A percentile compares a stretch with the other conserved stretches of the same genome.
Conservation (phyloP, 2,888 invertebrate genomes). For the Hemistola chrysoprasaria region DNA sequence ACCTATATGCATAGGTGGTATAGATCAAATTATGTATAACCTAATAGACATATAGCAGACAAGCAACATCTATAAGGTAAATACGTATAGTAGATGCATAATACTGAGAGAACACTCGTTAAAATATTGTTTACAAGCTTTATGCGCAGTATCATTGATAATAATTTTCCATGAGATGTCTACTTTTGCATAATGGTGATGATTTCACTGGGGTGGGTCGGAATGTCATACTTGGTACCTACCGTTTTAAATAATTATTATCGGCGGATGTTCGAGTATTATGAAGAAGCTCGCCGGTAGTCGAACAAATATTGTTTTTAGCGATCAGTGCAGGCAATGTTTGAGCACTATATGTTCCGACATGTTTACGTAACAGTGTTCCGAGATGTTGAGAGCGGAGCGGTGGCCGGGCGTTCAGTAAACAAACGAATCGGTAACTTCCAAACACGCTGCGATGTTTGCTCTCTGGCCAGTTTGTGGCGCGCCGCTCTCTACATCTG, state of each 20-base stretch:
- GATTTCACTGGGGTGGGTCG: slow-evolving; percentile 26
- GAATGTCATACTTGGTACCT: slow-evolving; percentile 27
- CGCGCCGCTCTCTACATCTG: slow-evolving; percentile 42
- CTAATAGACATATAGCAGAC: slow-evolving; percentile 22
- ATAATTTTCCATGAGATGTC: slow-evolving; percentile 54
- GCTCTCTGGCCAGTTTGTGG: slow-evolving; percentile 44
- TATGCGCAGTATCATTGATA: slow-evolving; percentile 49
- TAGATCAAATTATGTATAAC: slow-evolving; percentile 15
- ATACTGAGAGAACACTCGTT: slow-evolving; percentile 39
- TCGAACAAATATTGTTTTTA: slow-evolving; percentile 77
- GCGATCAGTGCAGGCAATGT: slow-evolving; percentile 74
- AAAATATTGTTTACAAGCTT: slow-evolving; percentile 52
- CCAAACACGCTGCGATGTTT: slow-evolving; percentile 56
- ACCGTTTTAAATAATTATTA: slow-evolving; percentile 19
- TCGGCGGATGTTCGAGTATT: slow-evolving; percentile 7
- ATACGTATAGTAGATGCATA: too few relatives aligned
- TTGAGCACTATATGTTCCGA: slow-evolving; percentile 61
- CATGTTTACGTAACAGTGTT: slow-evolving; percentile 73
- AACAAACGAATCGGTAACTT: slow-evolving; percentile 52
- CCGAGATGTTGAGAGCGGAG: slow-evolving; percentile 51
- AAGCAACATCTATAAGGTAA: slow-evolving; percentile 31
- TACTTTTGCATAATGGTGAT: slow-evolving; percentile 35
- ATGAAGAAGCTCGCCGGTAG: slow-evolving; percentile 47
- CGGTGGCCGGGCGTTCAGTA: slow-evolving; percentile 37
- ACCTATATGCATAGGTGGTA: slow-evolving; percentile 7